Conservation (phyloP, 2,797 vertebrate species). For the Serranus cabrilla region DNA sequence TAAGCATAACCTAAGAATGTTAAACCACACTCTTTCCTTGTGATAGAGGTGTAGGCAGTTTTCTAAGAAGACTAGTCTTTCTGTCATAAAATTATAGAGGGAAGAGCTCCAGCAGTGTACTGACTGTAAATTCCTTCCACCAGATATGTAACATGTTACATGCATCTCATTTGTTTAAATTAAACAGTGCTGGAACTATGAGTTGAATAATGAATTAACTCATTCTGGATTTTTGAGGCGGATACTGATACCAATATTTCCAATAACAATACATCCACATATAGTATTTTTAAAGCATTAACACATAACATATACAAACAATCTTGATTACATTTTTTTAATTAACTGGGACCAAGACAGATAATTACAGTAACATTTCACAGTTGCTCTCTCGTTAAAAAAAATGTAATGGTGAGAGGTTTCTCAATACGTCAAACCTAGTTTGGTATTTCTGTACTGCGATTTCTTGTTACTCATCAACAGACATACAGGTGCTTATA, state of each 20-base stretch:
- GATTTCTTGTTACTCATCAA: background rate
- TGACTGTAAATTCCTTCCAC: too few relatives aligned
- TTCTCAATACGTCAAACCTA: background rate
- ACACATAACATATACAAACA: too few relatives aligned
- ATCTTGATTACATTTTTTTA: background rate
- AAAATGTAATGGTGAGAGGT: background rate
- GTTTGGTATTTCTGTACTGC: background rate
- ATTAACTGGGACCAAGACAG: background rate
- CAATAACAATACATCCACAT: too few relatives aligned
- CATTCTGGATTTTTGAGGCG: too few relatives aligned
- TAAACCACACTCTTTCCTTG: background rate
- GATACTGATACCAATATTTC: too few relatives aligned
- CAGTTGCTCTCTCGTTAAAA: constrained; percentile 5
- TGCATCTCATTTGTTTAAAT: background rate
- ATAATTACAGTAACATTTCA: background rate
- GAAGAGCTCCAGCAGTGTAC: background rate
- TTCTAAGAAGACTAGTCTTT: background rate
- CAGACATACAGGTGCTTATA: background rate
- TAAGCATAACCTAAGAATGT: too few relatives aligned
- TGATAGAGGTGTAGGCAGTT: too few relatives aligned
- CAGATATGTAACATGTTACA: background rate
- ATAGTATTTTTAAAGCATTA: too few relatives aligned
- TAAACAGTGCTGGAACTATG: background rate
- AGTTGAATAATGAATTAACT: background rate
- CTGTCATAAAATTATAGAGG: background rate